These are phyloP conservation scores for Scaptomyza hsui DNA, from an alignment of 1,140 invertebrate species.

Conservation along the genomic window DNA sequence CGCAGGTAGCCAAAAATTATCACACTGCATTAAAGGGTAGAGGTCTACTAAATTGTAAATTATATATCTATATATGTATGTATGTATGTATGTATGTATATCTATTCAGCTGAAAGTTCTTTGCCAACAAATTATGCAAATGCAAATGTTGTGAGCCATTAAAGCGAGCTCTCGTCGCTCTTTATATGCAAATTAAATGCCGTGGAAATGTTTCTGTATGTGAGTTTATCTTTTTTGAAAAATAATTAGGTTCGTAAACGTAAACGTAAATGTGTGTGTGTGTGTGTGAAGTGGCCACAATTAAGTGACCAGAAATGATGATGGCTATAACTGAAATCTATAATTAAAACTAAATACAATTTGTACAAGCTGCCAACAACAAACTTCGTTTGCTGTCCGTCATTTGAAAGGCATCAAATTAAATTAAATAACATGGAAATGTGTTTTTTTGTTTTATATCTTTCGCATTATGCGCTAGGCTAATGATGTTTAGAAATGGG, in stretches of 20 bases:
- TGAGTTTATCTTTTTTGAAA: conserved; percentile 9
- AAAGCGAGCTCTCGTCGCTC: conserved; percentile 30
- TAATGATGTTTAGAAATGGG: background rate
- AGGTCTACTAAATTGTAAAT: background rate
- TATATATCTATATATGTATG: background rate
- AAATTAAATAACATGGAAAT: conserved; percentile 12
- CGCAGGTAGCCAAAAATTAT: conserved; percentile 8
- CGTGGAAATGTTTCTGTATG: conserved; percentile 37
- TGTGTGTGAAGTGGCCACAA: conserved; percentile 45
- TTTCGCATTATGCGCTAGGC: background rate
- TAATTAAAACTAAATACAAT: conserved; percentile 53
- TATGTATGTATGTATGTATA: conserved; percentile 22
- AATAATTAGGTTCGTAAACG: conserved; percentile 21
- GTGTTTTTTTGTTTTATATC: background rate
- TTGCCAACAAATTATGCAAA: conserved; percentile 49
- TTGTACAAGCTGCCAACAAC: conserved; percentile 14
- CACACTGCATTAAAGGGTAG: background rate
- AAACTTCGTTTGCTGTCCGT: background rate
- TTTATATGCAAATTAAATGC: conserved; percentile 55
- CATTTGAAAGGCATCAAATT: conserved; percentile 14
- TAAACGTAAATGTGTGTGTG: background rate
- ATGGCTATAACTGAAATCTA: conserved; percentile 39
- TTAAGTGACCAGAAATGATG: conserved; percentile 45
- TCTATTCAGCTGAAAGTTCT: conserved; percentile 25
- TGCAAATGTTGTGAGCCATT: conserved; percentile 48